A percentile compares a stretch with the other conserved stretches of the same genome.
Conservation (phyloP, 2,888 invertebrate species). For the Oegoconia quadripuncta region DNA sequence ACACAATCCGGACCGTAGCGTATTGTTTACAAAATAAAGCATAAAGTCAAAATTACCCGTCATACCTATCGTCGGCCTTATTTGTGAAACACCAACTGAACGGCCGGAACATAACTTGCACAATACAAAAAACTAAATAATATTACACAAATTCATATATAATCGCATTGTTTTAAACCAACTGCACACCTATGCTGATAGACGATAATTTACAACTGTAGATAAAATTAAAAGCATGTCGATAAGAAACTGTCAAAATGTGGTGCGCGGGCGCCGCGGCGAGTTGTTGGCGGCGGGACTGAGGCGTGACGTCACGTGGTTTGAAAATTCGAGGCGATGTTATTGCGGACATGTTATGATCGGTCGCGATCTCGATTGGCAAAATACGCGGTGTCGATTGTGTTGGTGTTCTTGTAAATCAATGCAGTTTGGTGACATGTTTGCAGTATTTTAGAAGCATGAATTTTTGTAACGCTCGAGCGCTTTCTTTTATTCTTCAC, state of each 20-base stretch:
- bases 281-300: not conserved
- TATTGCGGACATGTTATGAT: not conserved
- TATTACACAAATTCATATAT: constrained; percentile 32
- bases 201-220: constrained; percentile 11
- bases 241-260: constrained; percentile 10
- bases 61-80: constrained; percentile 41
- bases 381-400: too few species aligned
- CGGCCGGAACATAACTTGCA: constrained; percentile 43
- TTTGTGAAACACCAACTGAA: constrained; percentile 59
- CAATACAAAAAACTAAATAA: not conserved
- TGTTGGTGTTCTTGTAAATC: too few species aligned
- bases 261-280: constrained; percentile 41
- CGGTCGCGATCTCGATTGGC: not conserved
- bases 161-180: constrained; percentile 8
- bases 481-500: too few species aligned
- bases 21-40: not conserved
- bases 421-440: too few species aligned
- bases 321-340: not conserved
- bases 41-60: constrained; percentile 29
- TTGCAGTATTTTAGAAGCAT: too few species aligned
- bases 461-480: too few species aligned
- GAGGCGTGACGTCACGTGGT: not conserved
- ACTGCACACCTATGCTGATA: not conserved
- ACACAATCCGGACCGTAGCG: too few species aligned
- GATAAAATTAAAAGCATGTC: constrained; percentile 9